Percentiles rank a stretch among this genome's conserved stretches.
phyloP scores from a whole-genome alignment of 2,113 vertebrate species.

The Thoracochromis brauschi region DNA sequence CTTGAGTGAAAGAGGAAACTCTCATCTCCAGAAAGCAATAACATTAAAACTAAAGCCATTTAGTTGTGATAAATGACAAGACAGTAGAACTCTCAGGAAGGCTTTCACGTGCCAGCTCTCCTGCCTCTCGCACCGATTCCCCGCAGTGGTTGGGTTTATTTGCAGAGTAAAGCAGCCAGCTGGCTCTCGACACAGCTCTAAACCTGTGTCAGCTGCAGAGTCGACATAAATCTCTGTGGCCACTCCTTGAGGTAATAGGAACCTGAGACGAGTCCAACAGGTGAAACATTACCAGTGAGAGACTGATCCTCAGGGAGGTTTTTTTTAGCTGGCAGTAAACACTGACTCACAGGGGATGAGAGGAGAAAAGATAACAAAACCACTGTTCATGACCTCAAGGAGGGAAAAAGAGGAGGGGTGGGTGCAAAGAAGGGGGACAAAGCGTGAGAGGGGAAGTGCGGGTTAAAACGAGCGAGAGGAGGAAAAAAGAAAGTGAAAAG shows the following conservation, averaged over 20 bases:
- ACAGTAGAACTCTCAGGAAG: not conserved
- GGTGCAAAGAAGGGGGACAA: not conserved
- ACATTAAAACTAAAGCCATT: slow-evolving; percentile 54
- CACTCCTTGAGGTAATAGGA: slow-evolving; percentile 20
- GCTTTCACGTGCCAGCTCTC: slow-evolving; percentile 24
- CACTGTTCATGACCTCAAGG: not conserved
- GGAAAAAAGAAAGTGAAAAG: not conserved
- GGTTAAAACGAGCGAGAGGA: not conserved
- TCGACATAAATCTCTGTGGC: slow-evolving; percentile 43
- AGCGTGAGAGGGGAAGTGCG: not conserved
- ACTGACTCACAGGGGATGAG: not conserved
- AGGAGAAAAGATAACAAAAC: not conserved
- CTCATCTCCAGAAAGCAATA: slow-evolving; percentile 56
- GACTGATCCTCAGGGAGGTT: not conserved
- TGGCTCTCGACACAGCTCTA: slow-evolving; percentile 31
- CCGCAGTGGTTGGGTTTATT: slow-evolving; percentile 31
- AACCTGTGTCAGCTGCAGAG: slow-evolving; percentile 46
- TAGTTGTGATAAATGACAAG: slow-evolving; percentile 49
- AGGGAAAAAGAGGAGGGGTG: not conserved
- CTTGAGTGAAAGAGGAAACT: slow-evolving; percentile 31
- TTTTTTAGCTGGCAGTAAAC: slow-evolving; percentile 19
- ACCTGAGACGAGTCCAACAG: slow-evolving; percentile 25
- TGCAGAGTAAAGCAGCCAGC: slow-evolving; percentile 45
- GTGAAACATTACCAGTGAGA: slow-evolving; percentile 10
- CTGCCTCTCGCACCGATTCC: not conserved